Conservation (phyloP, 92 coral and sea anemone species). For the Galaxea fascicularis region DNA sequence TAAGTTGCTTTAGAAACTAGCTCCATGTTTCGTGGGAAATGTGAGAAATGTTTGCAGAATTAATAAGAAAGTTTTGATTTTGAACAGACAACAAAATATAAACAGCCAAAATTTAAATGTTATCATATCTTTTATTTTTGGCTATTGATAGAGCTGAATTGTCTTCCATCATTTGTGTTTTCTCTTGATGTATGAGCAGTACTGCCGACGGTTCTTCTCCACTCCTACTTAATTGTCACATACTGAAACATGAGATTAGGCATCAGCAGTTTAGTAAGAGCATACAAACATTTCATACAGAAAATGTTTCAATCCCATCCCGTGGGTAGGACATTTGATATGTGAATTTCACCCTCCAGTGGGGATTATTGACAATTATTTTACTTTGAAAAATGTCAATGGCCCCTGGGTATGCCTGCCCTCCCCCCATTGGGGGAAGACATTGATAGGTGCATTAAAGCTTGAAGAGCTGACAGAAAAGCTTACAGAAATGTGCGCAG, state of each 20-base stretch:
- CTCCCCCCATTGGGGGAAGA: too few species aligned
- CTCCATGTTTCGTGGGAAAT: too few species aligned
- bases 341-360: slow-evolving; percentile 8
- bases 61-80: neutral
- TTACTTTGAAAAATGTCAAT: neutral
- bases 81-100: neutral
- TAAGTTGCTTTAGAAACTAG: slow-evolving; percentile 12
- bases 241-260: neutral
- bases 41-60: neutral
- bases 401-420: too few species aligned
- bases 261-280: neutral
- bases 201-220: neutral
- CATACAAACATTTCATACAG: too few species aligned
- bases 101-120: neutral
- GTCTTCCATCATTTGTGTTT: neutral
- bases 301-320: neutral
- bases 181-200: neutral
- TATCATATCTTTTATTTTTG: neutral
- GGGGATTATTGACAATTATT: slow-evolving; percentile 4
- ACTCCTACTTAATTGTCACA: slow-evolving; percentile 8
- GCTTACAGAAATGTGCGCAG: slow-evolving; percentile 32
- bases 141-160: neutral
- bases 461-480: slow-evolving; percentile 51
- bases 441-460: too few species aligned
- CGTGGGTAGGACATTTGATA: slow-evolving; percentile 4